Percentiles rank a stretch among this genome's conserved stretches.
These are phyloP conservation scores for Apis dorsata DNA, from an alignment of 1,140 invertebrate species.

Conservation along the genomic window DNA sequence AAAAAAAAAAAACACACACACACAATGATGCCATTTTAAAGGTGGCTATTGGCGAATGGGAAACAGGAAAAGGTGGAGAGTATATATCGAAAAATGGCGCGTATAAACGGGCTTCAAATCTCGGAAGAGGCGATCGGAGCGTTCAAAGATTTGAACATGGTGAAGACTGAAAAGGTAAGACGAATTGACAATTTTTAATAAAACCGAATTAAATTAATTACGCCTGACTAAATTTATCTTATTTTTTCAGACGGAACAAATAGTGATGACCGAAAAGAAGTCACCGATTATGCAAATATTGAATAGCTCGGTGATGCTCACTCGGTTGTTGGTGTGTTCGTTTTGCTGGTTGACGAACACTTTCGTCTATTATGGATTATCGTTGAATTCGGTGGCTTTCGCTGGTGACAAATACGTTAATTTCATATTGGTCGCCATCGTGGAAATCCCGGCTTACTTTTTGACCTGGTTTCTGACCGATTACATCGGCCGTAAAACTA, in stretches of 20 bases:
- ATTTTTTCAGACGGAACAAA: conserved; percentile 42
- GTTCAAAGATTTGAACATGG: conserved; percentile 69
- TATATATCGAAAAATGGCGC: conserved; percentile 83
- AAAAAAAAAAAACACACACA: conserved; percentile 3
- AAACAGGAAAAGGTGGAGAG: conserved; percentile 83
- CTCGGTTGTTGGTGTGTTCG: conserved; percentile 83
- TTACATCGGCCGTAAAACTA: conserved; percentile 83
- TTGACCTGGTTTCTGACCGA: conserved; percentile 84
- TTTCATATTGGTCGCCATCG: conserved; percentile 85
- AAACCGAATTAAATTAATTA: no score
- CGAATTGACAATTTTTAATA: not conserved
- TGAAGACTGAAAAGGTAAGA: conserved; percentile 45
- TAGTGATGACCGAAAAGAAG: conserved; percentile 32
- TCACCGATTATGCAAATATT: conserved; percentile 48
- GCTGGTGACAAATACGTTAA: conserved; percentile 86
- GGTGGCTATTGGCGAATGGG: conserved; percentile 88
- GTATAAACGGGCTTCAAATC: conserved; percentile 84
- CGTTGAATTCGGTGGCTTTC: conserved; percentile 88
- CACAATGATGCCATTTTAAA: conserved; percentile 63
- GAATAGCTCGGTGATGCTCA: conserved; percentile 71
- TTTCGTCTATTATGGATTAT: conserved; percentile 91
- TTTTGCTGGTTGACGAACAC: conserved; percentile 86
- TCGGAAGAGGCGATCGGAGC: conserved; percentile 80
- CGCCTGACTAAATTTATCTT: not conserved
- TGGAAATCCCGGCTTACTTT: conserved; percentile 87